These are phyloP conservation scores for Lateolabrax maculatus DNA, from an alignment of 2,797 vertebrate species.

Conservation along the genomic window DNA sequence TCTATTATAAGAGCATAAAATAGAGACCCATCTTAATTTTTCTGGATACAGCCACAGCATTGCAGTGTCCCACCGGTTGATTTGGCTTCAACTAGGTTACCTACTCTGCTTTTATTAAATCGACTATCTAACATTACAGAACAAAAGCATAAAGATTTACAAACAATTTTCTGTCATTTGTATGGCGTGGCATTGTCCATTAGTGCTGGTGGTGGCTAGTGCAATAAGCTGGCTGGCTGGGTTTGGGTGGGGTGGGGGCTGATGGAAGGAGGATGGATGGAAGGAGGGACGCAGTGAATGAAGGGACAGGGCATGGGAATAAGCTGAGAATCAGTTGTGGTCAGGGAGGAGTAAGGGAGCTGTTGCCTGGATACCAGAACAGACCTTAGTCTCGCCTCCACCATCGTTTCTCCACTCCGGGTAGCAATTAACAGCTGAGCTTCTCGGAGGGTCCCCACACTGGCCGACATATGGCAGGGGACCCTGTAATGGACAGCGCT, in stretches of 20 bases:
- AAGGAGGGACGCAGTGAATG: constrained; percentile 76
- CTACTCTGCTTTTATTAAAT: neutral
- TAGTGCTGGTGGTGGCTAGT: constrained; percentile 68
- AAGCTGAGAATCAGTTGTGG: constrained; percentile 77
- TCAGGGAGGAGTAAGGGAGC: constrained; percentile 56
- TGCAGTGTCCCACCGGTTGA: neutral
- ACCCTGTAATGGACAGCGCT: constrained; percentile 27
- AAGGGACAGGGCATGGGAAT: constrained; percentile 89
- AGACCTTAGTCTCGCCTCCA: constrained; percentile 69
- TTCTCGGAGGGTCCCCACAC: constrained; percentile 37
- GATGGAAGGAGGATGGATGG: constrained; percentile 68
- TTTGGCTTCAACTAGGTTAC: neutral
- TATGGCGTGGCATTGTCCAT: constrained; percentile 45
- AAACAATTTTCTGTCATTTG: neutral
- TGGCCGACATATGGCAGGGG: constrained; percentile 42
- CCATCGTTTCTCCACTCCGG: constrained; percentile 56
- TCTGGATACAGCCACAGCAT: neutral
- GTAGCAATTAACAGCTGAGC: constrained; percentile 56
- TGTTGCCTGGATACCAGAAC: constrained; percentile 78
- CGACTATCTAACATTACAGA: constrained; percentile 27
- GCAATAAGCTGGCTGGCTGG: constrained; percentile 68
- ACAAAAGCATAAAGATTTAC: constrained; percentile 18
- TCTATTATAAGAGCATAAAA: neutral
- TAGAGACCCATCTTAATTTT: neutral
- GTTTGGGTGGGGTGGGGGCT: constrained; percentile 57